Conservation (phyloP, 2,113 vertebrate species). For the Bagarius yarrelli region DNA sequence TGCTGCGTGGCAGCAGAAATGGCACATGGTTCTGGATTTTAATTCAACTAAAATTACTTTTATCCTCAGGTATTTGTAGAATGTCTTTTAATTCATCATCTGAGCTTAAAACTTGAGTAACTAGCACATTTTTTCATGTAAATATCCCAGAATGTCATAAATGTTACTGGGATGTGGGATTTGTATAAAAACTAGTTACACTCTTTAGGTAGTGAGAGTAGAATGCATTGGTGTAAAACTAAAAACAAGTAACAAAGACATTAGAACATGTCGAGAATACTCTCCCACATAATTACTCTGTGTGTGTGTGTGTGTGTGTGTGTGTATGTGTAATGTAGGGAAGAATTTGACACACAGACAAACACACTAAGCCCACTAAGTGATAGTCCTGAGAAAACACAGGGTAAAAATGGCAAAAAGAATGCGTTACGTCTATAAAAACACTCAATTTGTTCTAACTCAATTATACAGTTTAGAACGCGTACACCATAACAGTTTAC, state of each 20-base stretch:
- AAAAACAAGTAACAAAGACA: not conserved
- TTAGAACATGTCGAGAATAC: constrained; percentile 35
- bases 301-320: constrained; percentile 31
- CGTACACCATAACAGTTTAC: not conserved
- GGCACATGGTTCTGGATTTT: constrained; percentile 2
- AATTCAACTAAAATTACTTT: constrained; percentile 10
- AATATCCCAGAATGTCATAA: not conserved
- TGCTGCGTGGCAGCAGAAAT: not conserved
- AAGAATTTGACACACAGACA: constrained; percentile 2
- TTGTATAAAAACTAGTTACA: not conserved
- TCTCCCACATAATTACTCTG: constrained; percentile 12
- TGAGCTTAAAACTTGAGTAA: not conserved
- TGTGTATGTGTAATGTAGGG: not conserved
- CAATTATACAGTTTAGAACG: constrained; percentile 20
- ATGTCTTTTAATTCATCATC: constrained; percentile 8
- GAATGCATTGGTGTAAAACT: not conserved
- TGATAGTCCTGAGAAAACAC: constrained; percentile 19
- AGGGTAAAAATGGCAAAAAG: constrained; percentile 4
- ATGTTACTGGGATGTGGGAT: not conserved
- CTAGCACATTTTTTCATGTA: not conserved
- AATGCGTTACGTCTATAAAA: constrained; percentile 19
- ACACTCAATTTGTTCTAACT: constrained; percentile 1
- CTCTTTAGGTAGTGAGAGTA: not conserved
- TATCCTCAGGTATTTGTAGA: not conserved
- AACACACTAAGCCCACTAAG: constrained; percentile 11